A percentile compares a stretch with the other conserved stretches of the same genome.
Conservation (phyloP, 2,113 vertebrate species). For the Dendrocopos noguchii region DNA sequence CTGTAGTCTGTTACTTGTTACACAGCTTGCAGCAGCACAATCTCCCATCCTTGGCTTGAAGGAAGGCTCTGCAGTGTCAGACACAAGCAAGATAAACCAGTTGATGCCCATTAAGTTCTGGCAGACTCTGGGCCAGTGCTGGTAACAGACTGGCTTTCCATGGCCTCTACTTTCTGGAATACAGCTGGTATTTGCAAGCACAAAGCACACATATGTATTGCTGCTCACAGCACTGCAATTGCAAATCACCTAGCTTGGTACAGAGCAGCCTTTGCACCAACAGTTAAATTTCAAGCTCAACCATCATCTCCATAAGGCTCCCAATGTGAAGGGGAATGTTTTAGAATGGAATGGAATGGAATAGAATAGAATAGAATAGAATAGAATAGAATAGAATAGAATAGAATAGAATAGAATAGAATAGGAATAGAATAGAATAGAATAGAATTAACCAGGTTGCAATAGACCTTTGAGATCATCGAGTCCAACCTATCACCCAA, state of each 20-base stretch:
- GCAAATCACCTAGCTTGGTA: neutral
- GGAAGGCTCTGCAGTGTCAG: neutral
- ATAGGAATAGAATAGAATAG: too few species aligned
- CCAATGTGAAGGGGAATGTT: neutral
- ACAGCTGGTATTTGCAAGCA: neutral
- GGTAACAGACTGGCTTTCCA: neutral
- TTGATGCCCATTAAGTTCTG: fast-evolving
- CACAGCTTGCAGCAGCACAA: fast-evolving
- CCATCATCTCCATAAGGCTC: neutral
- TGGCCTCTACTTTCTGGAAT: neutral
- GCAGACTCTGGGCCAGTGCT: fast-evolving
- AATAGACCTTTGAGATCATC: too few species aligned
- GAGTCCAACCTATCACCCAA: too few species aligned
- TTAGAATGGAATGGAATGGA: neutral
- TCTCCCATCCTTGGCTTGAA: neutral
- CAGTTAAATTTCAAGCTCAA: neutral
- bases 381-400: too few species aligned
- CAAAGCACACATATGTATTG: neutral
- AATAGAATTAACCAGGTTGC: too few species aligned
- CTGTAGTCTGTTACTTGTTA: neutral
- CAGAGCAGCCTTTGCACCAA: fast-evolving
- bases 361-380: too few species aligned
- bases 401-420: too few species aligned
- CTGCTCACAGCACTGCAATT: neutral
- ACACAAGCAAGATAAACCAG: neutral